phyloP scores from a whole-genome alignment of 2,797 vertebrate species.

The Leuciscus waleckii region DNA sequence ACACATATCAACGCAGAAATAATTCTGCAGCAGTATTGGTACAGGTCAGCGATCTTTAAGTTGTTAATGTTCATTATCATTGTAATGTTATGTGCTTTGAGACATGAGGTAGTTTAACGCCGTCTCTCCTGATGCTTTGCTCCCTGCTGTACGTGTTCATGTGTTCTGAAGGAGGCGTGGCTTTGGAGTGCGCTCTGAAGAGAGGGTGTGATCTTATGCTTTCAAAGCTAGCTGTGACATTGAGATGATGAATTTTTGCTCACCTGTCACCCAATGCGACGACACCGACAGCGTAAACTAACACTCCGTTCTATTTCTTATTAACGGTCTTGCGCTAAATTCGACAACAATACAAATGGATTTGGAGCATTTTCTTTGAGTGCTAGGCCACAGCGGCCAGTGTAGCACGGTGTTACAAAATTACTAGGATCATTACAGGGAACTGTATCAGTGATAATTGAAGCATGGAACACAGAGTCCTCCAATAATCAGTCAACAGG shows the following conservation, averaged over 20 bases:
- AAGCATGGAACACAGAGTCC: conserved; percentile 83
- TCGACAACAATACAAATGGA: background rate
- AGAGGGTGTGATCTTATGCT: too few species aligned
- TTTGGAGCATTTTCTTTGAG: background rate
- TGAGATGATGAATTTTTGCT: background rate
- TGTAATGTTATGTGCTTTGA: too few species aligned
- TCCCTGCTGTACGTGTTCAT: too few species aligned
- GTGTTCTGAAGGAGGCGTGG: too few species aligned
- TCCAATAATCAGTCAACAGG: conserved; percentile 77
- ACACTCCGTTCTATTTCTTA: background rate
- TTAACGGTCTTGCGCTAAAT: background rate
- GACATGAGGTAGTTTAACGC: too few species aligned
- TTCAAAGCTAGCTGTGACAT: too few species aligned
- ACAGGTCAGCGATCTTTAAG: too few species aligned
- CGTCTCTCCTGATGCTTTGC: too few species aligned
- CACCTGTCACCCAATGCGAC: background rate
- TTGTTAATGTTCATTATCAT: too few species aligned
- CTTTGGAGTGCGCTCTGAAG: too few species aligned
- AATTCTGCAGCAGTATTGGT: too few species aligned
- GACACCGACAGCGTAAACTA: background rate
- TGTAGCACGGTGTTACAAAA: background rate
- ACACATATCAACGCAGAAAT: too few species aligned
- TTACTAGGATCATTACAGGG: conserved; percentile 74
- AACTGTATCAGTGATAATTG: conserved; percentile 84
- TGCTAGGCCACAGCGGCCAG: background rate